These are phyloP conservation scores for Choristoneura fumiferana DNA, from an alignment of 1,140 invertebrate genomes.

Conservation along the genomic window DNA sequence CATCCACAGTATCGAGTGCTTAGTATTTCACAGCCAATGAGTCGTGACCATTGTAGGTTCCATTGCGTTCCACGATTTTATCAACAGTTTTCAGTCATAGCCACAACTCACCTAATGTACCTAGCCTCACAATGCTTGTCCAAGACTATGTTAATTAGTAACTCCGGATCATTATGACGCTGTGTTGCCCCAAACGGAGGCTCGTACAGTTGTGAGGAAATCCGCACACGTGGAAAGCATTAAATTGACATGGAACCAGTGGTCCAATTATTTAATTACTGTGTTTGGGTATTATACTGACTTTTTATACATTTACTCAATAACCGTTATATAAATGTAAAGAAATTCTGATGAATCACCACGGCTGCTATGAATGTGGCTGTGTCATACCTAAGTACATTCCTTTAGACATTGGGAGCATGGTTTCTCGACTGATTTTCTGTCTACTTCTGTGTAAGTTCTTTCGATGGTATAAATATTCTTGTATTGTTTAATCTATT, in stretches of 20 bases:
- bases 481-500: slow-evolving; percentile 13
- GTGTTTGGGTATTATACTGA: no score
- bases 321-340: no score
- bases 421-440: slow-evolving; percentile 57
- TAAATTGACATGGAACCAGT: slow-evolving; percentile 34
- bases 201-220: no score
- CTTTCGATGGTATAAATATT: slow-evolving; percentile 32
- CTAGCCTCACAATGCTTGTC: no score
- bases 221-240: slow-evolving; percentile 27
- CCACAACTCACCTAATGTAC: no score
- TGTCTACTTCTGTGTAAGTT: slow-evolving; percentile 48
- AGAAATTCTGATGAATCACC: background rate
- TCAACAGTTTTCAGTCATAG: background rate
- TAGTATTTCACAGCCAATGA: slow-evolving; percentile 75
- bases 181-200: no score
- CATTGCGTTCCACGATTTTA: background rate
- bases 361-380: slow-evolving; percentile 35
- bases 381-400: slow-evolving; percentile 73
- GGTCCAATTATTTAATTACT: slow-evolving; percentile 28
- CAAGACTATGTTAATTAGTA: no score
- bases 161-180: no score
- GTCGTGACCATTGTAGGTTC: slow-evolving; percentile 41
- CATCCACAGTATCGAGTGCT: slow-evolving; percentile 65
- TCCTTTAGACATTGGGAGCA: slow-evolving; percentile 46
- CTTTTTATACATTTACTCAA: no score